phyloP scores from a whole-genome alignment of 2,113 vertebrate species.

The Anas platyrhynchos region DNA sequence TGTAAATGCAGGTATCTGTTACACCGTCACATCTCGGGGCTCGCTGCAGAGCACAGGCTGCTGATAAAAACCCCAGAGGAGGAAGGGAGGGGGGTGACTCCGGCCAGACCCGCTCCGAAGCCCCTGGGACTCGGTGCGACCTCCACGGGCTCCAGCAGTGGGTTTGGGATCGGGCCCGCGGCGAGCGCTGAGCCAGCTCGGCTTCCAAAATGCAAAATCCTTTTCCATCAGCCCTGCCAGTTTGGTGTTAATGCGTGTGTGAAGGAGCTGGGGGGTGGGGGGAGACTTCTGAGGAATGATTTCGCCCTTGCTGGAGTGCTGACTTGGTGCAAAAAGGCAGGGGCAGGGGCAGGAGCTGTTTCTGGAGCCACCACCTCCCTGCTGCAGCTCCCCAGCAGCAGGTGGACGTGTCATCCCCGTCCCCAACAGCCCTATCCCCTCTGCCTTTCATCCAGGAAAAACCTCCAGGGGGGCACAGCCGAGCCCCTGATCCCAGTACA shows the following conservation, averaged over 20 bases:
- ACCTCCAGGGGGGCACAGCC: background rate
- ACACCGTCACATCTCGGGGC: slow-evolving; percentile 9
- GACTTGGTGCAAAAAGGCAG: background rate
- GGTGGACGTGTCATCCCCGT: background rate
- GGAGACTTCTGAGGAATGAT: slow-evolving; percentile 10
- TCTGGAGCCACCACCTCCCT: background rate
- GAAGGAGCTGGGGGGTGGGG: slow-evolving; percentile 25
- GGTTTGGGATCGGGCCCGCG: slow-evolving; percentile 43
- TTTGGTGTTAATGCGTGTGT: slow-evolving; percentile 67
- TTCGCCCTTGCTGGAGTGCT: slow-evolving; percentile 7
- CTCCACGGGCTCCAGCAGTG: slow-evolving; percentile 40
- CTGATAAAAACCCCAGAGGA: background rate
- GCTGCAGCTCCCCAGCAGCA: background rate
- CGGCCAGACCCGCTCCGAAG: background rate
- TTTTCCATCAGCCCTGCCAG: slow-evolving; percentile 67
- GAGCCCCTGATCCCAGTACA: background rate
- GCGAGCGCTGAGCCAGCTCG: background rate
- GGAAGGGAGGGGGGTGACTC: background rate
- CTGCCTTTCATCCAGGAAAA: background rate
- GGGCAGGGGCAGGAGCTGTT: background rate
- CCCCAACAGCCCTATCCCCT: background rate
- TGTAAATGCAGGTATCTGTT: slow-evolving; percentile 60
- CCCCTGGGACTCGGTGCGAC: background rate
- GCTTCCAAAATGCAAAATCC: slow-evolving; percentile 67
- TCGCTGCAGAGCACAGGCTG: background rate